Evolutionary conservation across 2,888 invertebrate species (phyloP).

Genomic region (Ectropis crepuscularia): DNA sequence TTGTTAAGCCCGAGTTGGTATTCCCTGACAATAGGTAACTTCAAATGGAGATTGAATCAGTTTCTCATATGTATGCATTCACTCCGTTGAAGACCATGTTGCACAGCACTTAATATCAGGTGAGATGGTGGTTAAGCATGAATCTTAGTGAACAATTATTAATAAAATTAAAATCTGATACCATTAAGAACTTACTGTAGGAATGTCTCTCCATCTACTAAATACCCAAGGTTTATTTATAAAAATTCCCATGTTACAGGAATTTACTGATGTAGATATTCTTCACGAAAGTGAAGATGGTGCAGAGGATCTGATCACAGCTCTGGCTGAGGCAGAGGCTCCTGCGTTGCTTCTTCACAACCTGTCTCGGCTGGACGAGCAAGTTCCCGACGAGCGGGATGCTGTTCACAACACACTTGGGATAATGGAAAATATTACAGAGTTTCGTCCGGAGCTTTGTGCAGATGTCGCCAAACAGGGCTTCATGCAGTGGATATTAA

Average conservation of each 20-base stretch:
- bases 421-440: constrained; percentile 97
- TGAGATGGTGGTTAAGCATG: no score
- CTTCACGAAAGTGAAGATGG: constrained; percentile 97
- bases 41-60: no score
- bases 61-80: no score
- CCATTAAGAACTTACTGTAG: no score
- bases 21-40: no score
- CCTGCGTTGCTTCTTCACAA: constrained; percentile 96
- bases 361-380: constrained; percentile 96
- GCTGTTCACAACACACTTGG: constrained; percentile 97
- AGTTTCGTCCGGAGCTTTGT: constrained; percentile 94
- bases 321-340: constrained; percentile 94
- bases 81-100: no score
- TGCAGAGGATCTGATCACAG: constrained; percentile 93
- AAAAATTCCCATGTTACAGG: constrained; percentile 76
- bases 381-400: constrained; percentile 96
- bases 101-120: no score
- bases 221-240: no score
- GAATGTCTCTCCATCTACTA: no score
- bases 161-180: no score
- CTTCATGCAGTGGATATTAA: constrained; percentile 95
- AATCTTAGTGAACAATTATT: no score
- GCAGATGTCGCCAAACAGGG: constrained; percentile 95
- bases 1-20: no score
- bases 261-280: constrained; percentile 98